Evolutionary conservation across 2,888 invertebrate genomes (phyloP).

Genomic region (Perizoma affinitatum): DNA sequence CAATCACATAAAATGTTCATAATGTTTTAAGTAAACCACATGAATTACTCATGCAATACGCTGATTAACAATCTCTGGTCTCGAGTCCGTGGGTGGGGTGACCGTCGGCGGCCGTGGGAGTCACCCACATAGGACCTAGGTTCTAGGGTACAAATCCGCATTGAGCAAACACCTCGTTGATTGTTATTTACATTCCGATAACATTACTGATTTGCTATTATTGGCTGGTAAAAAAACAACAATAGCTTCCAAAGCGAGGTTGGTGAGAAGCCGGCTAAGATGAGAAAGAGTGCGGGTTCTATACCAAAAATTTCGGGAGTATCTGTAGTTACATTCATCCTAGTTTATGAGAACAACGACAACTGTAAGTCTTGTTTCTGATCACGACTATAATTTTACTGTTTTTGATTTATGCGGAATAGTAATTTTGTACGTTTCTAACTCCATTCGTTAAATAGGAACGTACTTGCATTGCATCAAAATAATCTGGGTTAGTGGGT

Average conservation of each 20-base stretch:
- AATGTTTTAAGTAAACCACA: constrained; percentile 15
- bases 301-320: too few species aligned
- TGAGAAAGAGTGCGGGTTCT: too few species aligned
- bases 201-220: constrained; percentile 25
- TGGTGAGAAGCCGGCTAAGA: too few species aligned
- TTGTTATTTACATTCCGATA: constrained; percentile 26
- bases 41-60: constrained; percentile 14
- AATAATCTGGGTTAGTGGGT: constrained; percentile 36
- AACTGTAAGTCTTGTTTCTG: too few species aligned
- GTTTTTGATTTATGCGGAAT: too few species aligned
- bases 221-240: neutral
- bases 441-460: neutral
- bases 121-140: constrained; percentile 34
- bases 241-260: neutral
- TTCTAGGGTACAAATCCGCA: constrained; percentile 39
- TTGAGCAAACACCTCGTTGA: constrained; percentile 32
- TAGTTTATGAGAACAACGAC: too few species aligned
- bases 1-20: constrained; percentile 7
- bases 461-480: constrained; percentile 1
- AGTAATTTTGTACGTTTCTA: too few species aligned
- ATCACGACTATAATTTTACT: too few species aligned
- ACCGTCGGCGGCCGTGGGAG: constrained; percentile 31
- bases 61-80: constrained; percentile 26
- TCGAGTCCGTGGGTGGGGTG: constrained; percentile 23
- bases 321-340: too few species aligned